These are phyloP conservation scores for Caenorhabditis sp. DNA, from an alignment of 2,888 invertebrate genomes.

Conservation along the genomic window DNA sequence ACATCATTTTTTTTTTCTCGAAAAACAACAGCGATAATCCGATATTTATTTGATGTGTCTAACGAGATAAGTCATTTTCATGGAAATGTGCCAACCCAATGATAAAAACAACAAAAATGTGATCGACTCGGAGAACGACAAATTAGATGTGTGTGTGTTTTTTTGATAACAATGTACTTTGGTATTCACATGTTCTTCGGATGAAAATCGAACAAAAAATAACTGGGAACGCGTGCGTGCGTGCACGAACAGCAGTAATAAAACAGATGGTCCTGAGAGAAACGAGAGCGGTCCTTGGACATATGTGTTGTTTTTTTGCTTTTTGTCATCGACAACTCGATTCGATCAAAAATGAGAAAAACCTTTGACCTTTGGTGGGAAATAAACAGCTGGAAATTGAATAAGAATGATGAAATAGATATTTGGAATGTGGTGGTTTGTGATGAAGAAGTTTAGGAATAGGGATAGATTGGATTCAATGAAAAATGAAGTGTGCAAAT, in stretches of 20 bases:
- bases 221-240: background rate
- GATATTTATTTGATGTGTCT: too few species aligned
- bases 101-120: background rate
- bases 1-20: too few species aligned
- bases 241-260: background rate
- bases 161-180: background rate
- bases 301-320: background rate
- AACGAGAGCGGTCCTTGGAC: background rate
- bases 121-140: background rate
- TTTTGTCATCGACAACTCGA: background rate
- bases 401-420: background rate
- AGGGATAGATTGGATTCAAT: too few species aligned
- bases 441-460: too few species aligned
- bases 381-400: background rate
- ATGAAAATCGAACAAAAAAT: background rate
- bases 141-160: background rate
- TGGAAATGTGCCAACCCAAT: background rate
- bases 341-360: background rate
- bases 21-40: too few species aligned
- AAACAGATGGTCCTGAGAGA: background rate
- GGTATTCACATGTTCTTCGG: background rate
- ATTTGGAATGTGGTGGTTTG: too few species aligned
- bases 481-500: too few species aligned
- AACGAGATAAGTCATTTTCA: background rate
- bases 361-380: background rate